Conservation (phyloP, 2,888 invertebrate genomes). For the Hylaea fasciaria region DNA sequence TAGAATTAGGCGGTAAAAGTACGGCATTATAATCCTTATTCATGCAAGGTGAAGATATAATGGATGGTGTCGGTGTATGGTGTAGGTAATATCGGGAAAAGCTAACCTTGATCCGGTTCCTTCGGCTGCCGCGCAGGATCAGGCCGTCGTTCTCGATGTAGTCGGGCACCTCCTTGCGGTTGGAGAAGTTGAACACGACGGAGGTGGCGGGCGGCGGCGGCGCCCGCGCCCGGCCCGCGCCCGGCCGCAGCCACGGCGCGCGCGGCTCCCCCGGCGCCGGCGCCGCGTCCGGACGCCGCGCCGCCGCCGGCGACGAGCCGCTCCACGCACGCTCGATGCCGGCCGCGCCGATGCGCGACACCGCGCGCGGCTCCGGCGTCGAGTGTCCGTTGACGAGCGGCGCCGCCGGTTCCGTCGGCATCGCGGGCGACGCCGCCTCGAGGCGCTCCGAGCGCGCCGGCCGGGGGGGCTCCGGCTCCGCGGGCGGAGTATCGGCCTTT, state of each 20-base stretch:
- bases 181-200: conserved; percentile 94
- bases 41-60: no score
- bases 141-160: conserved; percentile 96
- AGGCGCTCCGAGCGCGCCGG: no score
- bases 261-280: conserved; percentile 43
- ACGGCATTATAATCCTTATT: no score
- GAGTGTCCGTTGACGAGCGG: conserved; percentile 63
- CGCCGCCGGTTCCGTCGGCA: conserved; percentile 49
- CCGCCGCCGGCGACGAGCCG: conserved; percentile 49
- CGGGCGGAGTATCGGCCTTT: no score
- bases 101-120: conserved; percentile 90
- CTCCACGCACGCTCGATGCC: conserved; percentile 72
- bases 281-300: conserved; percentile 63
- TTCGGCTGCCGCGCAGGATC: conserved; percentile 87
- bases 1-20: neutral
- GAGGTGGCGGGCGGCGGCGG: conserved; percentile 83
- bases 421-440: no score
- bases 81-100: conserved; percentile 17
- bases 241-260: conserved; percentile 37
- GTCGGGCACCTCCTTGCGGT: conserved; percentile 94
- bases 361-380: conserved; percentile 67
- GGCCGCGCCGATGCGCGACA: conserved; percentile 64
- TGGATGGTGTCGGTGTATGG: no score
- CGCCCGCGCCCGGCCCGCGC: conserved; percentile 46
- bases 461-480: no score